Base-by-base conservation (phyloP, 2,888 invertebrate genomes). In the Volucella bombylans region DNA sequence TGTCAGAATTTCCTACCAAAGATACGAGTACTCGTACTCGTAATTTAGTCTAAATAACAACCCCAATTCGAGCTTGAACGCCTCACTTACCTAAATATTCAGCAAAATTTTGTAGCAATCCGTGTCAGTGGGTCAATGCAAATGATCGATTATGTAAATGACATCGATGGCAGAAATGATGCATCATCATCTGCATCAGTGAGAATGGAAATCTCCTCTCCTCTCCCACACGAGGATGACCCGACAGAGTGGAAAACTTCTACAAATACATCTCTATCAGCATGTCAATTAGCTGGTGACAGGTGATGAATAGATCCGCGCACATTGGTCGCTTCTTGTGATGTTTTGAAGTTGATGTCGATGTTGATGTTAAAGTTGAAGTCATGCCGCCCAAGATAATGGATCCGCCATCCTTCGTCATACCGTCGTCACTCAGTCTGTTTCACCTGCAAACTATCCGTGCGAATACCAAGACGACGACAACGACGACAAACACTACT, bases 61-160 rank as follows among this genome's bases (percentile, higher is more conserved):
- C 80, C 83, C 57, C 76, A 39, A 85, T 81, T 23, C 59, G 2
- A 14, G 38, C 45, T 8, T 8, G 57, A 71, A 65, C 49, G 31
- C 62, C 71, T 80, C 74, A 85, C 77, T 85, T 77, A 31, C 31
- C 6, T 31, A 0, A 31, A 31, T 31, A 81, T 59, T 39, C 45
- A 49, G 49, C 43, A 39, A 69, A 80, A 69, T 67, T 15, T 15
- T 55, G 9, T 49, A n/a, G 18, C 39, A 54, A 83, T 71, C 10
- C 76, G 74, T 85, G 85, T 71, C 81, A 85, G 45, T 85, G 39
- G 85, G 85, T 81, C 85, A 81, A 50, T 62, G 68, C 68, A 77
- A 85, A 81, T 85, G 81, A 81, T 72, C 76, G 81, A 76, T 85
- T 85, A 81, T 81, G 85, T 81, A 85, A 85, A 85, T 85, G 76